These are phyloP conservation scores for Carcharodon carcharias DNA, from an alignment of 2,797 vertebrate species.

Conservation along the genomic window DNA sequence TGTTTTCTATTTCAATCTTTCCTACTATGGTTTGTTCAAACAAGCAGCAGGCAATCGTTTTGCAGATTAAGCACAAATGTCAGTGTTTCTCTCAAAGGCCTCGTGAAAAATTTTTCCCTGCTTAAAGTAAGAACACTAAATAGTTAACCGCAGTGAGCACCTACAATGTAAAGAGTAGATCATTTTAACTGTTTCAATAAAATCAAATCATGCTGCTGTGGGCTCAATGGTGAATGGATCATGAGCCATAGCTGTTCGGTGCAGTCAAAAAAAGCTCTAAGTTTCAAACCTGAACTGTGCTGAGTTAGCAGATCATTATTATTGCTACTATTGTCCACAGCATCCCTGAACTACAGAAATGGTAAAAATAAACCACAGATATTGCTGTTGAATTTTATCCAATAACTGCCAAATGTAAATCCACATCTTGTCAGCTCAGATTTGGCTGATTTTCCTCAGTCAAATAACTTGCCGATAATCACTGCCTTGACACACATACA, in stretches of 20 bases:
- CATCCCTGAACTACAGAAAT: background rate
- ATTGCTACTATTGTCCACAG: background rate
- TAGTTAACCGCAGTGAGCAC: background rate
- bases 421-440: background rate
- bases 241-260: background rate
- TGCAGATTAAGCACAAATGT: background rate
- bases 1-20: background rate
- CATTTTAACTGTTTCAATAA: background rate
- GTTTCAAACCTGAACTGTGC: background rate
- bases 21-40: background rate
- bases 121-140: background rate
- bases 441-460: background rate
- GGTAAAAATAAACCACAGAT: background rate
- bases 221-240: background rate
- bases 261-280: background rate
- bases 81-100: background rate
- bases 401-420: background rate
- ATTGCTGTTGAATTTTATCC: background rate
- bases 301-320: background rate
- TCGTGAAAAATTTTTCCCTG: background rate
- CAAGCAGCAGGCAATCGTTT: background rate
- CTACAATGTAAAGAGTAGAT: background rate
- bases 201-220: background rate
- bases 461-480: background rate
- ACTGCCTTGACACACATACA: background rate